Base-by-base conservation (phyloP, 2,888 invertebrate species). In the Leucania comma region DNA sequence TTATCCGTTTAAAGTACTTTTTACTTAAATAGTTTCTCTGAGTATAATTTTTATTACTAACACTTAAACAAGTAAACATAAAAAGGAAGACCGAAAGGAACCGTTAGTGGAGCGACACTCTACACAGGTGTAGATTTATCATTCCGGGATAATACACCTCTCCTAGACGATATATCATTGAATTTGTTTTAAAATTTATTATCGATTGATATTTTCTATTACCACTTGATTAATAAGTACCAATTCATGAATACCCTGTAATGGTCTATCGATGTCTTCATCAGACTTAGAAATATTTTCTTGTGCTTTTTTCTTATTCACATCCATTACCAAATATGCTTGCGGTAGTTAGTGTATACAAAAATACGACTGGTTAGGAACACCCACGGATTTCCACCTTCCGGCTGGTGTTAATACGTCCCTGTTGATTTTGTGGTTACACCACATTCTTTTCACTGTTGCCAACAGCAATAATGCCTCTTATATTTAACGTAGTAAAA, bases 361-460 rank as follows among this genome's bases (percentile, higher is more conserved):
- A 91, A 90, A 93, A 89, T 90, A 90, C 87, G 87, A 91, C 91
- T 92, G 91, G 90, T 92, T 92, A 91, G 84, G 95, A 95, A 94
- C 95, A 95, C 95, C 95, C 95, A 95, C 95, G 91, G 90, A 85
- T 91, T 87, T 91, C 90, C 87, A 92, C 89, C 91, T 91, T 92
- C 92, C 91, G 92, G 90, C 89, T 89, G 89, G 93, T 93, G 94
- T 93, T 95, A 94, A 95, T 95, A 93, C 90, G 92, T 92, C 91
- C 91, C 91, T 94, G 93, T 95, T 94, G 93, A 91, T 93, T 94
- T 93, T 92, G 90, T 92, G 85, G 86, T 84, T 90, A 86, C 86
- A 86, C 90, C 91, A 91, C 90, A 82, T 87, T 89, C 80, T 82
- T 85, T 83, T 86, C 86, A 84, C 87, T 81, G 81, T 82, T 81